Percentiles rank a stretch among this genome's conserved stretches.
Evolutionary conservation across 2,797 vertebrate genomes (phyloP).

Genomic region (Melanotaenia maccullochi): DNA sequence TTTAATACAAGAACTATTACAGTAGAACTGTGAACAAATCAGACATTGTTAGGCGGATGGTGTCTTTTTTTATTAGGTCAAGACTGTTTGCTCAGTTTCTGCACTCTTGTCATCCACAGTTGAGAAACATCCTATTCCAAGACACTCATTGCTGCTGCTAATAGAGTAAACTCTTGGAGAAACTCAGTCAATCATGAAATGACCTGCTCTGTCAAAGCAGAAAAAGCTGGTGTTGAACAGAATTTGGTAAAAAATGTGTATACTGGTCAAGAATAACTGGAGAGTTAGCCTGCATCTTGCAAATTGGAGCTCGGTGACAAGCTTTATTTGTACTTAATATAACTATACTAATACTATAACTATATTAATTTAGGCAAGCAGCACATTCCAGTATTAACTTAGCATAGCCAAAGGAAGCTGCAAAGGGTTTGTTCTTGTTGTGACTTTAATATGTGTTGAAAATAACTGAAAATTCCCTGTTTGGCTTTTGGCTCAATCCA

Average conservation of each 20-base stretch:
- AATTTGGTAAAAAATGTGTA: slow-evolving; percentile 15
- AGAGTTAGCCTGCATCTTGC: slow-evolving; percentile 57
- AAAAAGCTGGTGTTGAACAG: slow-evolving; percentile 7
- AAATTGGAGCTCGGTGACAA: slow-evolving; percentile 46
- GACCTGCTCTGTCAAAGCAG: slow-evolving; percentile 42
- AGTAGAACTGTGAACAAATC: slow-evolving; percentile 37
- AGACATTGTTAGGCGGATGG: slow-evolving; percentile 38
- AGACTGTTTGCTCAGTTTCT: slow-evolving; percentile 39
- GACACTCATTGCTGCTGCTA: slow-evolving; percentile 45
- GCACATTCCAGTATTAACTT: slow-evolving; percentile 36
- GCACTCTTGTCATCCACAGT: slow-evolving; percentile 25
- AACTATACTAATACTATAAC: slow-evolving; percentile 7
- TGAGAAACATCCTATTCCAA: slow-evolving; percentile 45
- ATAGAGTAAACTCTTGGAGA: slow-evolving; percentile 67
- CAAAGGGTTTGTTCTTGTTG: slow-evolving; percentile 22
- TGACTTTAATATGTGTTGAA: not conserved
- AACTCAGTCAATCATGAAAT: slow-evolving; percentile 57
- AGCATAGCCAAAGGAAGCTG: slow-evolving; percentile 12
- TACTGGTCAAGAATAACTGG: slow-evolving; percentile 65
- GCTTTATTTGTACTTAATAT: slow-evolving; percentile 45
- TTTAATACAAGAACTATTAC: slow-evolving; percentile 29
- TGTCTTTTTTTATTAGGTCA: slow-evolving; percentile 41
- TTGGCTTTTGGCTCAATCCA: not conserved
- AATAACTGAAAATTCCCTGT: slow-evolving; percentile 12
- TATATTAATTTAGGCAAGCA: slow-evolving; percentile 35